Base-by-base conservation (phyloP, 2,888 invertebrate species). In the Caradrina kadenii region DNA sequence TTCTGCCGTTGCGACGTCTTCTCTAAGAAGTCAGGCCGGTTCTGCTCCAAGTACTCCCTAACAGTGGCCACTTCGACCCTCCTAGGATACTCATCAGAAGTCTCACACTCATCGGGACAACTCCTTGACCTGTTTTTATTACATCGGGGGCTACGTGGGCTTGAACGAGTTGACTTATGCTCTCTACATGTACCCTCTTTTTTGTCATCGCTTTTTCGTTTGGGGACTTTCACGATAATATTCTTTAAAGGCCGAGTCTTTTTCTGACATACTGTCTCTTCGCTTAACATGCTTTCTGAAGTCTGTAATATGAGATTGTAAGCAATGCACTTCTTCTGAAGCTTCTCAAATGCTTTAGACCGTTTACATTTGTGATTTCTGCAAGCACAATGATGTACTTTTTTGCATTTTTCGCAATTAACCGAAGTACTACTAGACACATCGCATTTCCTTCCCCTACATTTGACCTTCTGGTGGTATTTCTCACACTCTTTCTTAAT, bases 11-110 rank as follows among this genome's bases (percentile, higher is more conserved):
- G 86, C 0, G 90, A 85, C 63, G 90, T 87, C 55, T 90, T 93
- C 67, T 92, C 90, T 4, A 97, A 95, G 89, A 98, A 98, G 73
- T 97, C 96, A 0, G 98, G 98, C 45, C 97, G 96, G 82, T 97
- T 97, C 76, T 91, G 96, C 79, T 96, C 96, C 84, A 98, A 96
- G 88, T 97, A 97, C 69, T 98, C 97, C 96, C 98, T 94, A 35
- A 97, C 96, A 8, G 96, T 94, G 10, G 94, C 89, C 26, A 89
- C 89, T 54, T 91, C 90, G 17, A 89, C 80, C 67, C 83, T 92
- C 62, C 83, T 91, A 6, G 86, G 62, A 48, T 88, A 84, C 31
- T 93, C 91, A 45, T 94, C 93, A 64, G 91, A 89, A 74, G 93
- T 93, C 45, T 92, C 93, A 68, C 90, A 92, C 21, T 94, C 93